Evolutionary conservation across 2,113 vertebrate genomes (phyloP), one percentile per base, ranked within the genome.

Genomic region (Centrocercus urophasianus): DNA sequence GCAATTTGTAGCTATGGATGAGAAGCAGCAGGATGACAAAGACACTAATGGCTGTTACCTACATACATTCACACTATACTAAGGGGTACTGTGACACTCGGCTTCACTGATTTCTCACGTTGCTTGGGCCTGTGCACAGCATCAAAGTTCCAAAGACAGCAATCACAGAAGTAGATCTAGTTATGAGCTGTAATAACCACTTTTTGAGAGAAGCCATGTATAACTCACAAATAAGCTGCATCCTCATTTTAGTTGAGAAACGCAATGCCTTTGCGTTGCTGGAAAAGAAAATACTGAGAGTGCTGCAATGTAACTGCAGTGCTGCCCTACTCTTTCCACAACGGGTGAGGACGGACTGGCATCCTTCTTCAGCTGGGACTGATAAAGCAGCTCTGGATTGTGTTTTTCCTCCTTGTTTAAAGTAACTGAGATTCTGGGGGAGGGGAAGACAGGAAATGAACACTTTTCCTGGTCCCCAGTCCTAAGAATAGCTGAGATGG

Each of bases 401-500:
- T 18, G 2, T 15, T 73, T 77, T 65, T 70, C 73, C 65, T 45
- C 34, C 34, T 79, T 43, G 38, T 50, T 14, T 76, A 54, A 61
- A 3, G n/a, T 36, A 69, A 54, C 22, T n/a, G 48, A 40, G 54
- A 17, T 70, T 91, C 67, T 54, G 1, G 66, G 85, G 65, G 83
- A 80, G 28, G 45, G 67, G 71, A 86, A 77, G 25, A 67, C 75
- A 90, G 93, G 76, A 94, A 91, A 50, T 24, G 57, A 91, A 22
- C 42, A 80, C 52, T 86, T 61, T 81, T 93, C 65, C 96, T 95
- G 86, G 72, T 88, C 75, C 90, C 67, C 60, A 67, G 77, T 43
- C 59, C 85, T 89, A 91, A 96, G 94, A 91, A 89, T 86, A 94
- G 65, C 48, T 2, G 30, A 91, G 86, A 70, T 11, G 34, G 36